Evolutionary conservation across 2,888 invertebrate species (phyloP).

Genomic region (Lepas anatifera): DNA sequence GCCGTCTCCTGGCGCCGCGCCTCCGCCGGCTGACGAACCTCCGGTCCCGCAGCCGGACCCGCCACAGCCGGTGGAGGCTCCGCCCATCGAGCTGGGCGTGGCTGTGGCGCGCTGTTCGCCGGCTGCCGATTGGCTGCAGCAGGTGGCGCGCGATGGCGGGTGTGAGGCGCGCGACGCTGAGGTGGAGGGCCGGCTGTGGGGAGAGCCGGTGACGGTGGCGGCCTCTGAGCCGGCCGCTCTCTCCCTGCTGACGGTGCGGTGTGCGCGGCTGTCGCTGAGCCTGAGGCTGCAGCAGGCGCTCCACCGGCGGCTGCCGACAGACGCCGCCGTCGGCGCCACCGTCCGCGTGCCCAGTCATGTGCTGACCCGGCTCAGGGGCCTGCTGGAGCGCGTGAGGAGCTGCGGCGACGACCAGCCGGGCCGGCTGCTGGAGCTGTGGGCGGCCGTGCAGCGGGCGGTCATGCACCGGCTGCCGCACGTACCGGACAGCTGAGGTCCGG

Average conservation of each 20-base stretch:
- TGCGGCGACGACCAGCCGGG: not conserved
- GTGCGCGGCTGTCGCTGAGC: not conserved
- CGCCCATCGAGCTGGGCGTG: conserved; percentile 1
- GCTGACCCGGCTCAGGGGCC: not conserved
- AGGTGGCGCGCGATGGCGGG: not conserved
- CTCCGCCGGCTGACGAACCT: not conserved
- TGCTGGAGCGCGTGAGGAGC: not conserved
- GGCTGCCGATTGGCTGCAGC: not conserved
- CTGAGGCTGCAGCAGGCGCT: not conserved
- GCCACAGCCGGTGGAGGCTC: not conserved
- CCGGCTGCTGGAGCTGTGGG: conserved; percentile 5
- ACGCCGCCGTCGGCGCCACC: not conserved
- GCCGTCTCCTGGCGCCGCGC: not conserved
- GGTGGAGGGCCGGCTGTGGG: not conserved
- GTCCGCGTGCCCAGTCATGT: conserved; percentile 1
- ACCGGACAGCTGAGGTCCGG: not conserved
- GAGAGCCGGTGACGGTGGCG: not conserved
- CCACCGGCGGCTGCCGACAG: not conserved
- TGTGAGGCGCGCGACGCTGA: not conserved
- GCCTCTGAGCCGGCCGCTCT: not conserved
- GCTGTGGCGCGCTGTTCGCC: not conserved
- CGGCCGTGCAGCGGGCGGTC: not conserved
- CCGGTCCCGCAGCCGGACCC: not conserved
- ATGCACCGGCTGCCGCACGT: not conserved
- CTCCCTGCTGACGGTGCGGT: not conserved